Percentiles rank a stretch among this genome's conserved stretches.
phyloP scores from a whole-genome alignment of 2,113 vertebrate genomes.

The Propithecus coquereli region DNA sequence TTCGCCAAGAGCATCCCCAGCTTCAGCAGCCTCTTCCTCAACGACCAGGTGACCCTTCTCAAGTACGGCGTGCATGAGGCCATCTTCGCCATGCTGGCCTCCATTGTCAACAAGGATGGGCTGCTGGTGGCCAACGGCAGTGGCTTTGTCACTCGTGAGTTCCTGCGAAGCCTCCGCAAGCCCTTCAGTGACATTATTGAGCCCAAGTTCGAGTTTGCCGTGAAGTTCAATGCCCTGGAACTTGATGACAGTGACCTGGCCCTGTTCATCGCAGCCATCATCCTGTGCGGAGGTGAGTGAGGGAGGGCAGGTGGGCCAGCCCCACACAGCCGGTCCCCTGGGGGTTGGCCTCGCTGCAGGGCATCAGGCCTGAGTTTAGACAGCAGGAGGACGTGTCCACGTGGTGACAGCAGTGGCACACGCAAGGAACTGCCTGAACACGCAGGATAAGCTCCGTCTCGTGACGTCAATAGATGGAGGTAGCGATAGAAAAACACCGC shows the following conservation, averaged over 20 bases:
- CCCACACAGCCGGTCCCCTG: background rate
- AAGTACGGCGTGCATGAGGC: constrained; percentile 98
- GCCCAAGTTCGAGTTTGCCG: constrained; percentile 98
- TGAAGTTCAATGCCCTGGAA: constrained; percentile 98
- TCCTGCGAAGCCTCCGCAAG: constrained; percentile 95
- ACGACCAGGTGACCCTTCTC: constrained; percentile 97
- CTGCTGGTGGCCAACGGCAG: constrained; percentile 96
- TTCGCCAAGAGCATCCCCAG: constrained; percentile 98
- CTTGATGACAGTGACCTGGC: constrained; percentile 98
- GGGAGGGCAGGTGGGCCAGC: background rate
- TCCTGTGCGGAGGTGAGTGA: constrained; percentile 95
- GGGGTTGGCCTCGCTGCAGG: background rate
- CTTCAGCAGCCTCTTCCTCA: constrained; percentile 94
- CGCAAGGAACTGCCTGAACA: fast-evolving
- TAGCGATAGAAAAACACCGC: background rate
- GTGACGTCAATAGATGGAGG: background rate
- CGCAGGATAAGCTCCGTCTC: too few species aligned
- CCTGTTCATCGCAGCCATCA: constrained; percentile 98
- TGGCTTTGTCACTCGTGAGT: constrained; percentile 97
- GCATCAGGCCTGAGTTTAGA: background rate
- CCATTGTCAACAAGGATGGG: constrained; percentile 99
- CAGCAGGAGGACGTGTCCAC: fast-evolving
- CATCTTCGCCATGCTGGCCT: constrained; percentile 98
- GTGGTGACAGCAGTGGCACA: background rate
- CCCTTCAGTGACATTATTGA: constrained; percentile 98